Percentiles rank a stretch among this genome's conserved stretches.
Evolutionary conservation across 1,140 invertebrate species (phyloP).

Genomic region (Mya arenaria): DNA sequence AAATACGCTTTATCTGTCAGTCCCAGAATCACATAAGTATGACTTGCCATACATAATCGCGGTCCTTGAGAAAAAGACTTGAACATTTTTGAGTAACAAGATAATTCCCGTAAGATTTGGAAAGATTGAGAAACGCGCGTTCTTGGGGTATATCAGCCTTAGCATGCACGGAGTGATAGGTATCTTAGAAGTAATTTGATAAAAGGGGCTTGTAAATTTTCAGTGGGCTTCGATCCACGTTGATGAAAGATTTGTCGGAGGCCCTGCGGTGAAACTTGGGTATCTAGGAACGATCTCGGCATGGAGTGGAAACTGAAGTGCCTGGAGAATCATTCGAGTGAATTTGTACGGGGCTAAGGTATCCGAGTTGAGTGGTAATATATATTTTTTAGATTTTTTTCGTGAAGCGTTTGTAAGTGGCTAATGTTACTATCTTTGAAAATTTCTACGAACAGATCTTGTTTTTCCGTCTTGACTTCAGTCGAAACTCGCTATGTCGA

Average conservation of each 20-base stretch:
- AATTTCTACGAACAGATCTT: no score
- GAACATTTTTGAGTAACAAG: slow-evolving; percentile 32
- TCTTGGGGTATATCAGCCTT: no score
- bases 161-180: slow-evolving; percentile 11
- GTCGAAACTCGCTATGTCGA: no score
- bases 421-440: no score
- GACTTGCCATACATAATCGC: no score
- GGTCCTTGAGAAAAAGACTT: no score
- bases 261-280: slow-evolving; percentile 24
- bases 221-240: slow-evolving; percentile 11
- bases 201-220: slow-evolving; percentile 41
- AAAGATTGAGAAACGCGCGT: background rate
- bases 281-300: background rate
- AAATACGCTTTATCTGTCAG: no score
- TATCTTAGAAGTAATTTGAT: slow-evolving; percentile 41
- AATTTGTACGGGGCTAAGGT: background rate
- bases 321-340: background rate
- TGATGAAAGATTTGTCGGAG: slow-evolving; percentile 24
- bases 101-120: slow-evolving; percentile 20
- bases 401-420: no score
- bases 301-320: background rate
- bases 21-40: no score
- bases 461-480: no score
- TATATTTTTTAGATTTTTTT: no score
- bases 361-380: no score